These are phyloP conservation scores for Drosophila quadrilineata DNA, from an alignment of 1,140 invertebrate genomes.

Conservation along the genomic window DNA sequence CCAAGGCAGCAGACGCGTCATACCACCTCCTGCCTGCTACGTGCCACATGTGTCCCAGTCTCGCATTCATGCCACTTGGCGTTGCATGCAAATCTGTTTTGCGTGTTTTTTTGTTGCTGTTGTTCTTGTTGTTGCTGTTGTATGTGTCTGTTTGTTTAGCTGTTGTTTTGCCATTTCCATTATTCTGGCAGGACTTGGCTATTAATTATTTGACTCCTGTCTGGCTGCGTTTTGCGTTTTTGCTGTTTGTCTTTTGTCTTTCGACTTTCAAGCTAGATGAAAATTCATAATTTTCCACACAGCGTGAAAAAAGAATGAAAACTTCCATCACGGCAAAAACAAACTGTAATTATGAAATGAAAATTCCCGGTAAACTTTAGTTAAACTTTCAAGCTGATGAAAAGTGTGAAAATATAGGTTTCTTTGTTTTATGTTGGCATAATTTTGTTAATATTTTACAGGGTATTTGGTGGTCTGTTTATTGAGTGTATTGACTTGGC, in stretches of 20 bases:
- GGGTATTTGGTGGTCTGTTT: constrained; percentile 20
- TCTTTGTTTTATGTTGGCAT: no score
- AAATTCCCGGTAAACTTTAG: no score
- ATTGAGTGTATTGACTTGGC: background rate
- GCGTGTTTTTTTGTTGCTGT: constrained; percentile 51
- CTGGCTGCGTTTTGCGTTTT: constrained; percentile 51
- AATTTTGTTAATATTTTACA: background rate
- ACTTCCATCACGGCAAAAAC: background rate
- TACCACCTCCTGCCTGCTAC: background rate
- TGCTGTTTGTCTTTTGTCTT: constrained; percentile 53
- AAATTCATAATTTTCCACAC: constrained; percentile 56
- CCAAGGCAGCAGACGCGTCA: constrained; percentile 61
- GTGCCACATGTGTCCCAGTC: constrained; percentile 16
- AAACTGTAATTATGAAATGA: background rate
- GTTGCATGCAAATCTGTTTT: constrained; percentile 73
- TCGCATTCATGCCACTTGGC: constrained; percentile 35
- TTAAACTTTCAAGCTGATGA: no score
- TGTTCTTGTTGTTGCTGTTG: constrained; percentile 30
- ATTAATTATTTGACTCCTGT: constrained; percentile 78
- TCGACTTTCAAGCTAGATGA: constrained; percentile 55
- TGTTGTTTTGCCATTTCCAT: background rate
- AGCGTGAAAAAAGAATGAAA: background rate
- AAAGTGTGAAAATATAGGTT: no score
- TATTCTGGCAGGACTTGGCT: constrained; percentile 27
- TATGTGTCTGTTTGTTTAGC: no score